Base-by-base conservation (phyloP, 2,113 vertebrate species). In the Mirounga angustirostris region DNA sequence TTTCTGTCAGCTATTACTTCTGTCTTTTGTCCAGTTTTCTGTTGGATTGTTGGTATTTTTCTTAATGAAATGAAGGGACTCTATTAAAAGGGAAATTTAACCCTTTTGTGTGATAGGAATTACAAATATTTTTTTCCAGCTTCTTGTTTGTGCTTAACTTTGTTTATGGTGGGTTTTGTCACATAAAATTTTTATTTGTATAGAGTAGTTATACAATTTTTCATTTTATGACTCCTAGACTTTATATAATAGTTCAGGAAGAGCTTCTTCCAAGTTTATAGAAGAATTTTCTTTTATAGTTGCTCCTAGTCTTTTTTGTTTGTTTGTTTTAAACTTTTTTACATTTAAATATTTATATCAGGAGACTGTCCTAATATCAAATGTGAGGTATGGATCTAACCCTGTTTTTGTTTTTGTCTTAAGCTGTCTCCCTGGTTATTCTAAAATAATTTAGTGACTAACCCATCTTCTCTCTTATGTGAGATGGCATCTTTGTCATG, bases 161-260 rank as follows among this genome's bases (percentile, higher is more conserved):
- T 74, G 26, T 85, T 89, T 95, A 91, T 88, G 46, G 16, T 88
- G 43, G 4, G 5, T 85, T 84, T 87, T 94, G 24, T 93, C 33
- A 36, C 4, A 40, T 40, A 54, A 36, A 86, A 43, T 28, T 92
- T 74, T 94, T 40, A 79, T 65, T 86, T 84, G 71, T 82, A 81
- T 71, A 8, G 46, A 13, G 16, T 67, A 50, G 7, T 94, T 43
- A 2, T 52, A 65, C 22, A 86, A 4, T 54, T 93, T 94, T 82
- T 90, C 14, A 33, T 76, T 67, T 71, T 36, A 54, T 92, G 50
- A 8, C 22, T 96, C 74, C 65, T 76, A 28, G 28, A 58, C 81
- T 97, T 95, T 81, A 59, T 43, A 67, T 59, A 78, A 43, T 61
- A 89, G 50, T 89, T 83, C 54, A 97, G 56, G 84, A 84, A 84